Evolutionary conservation across 2,797 vertebrate species (phyloP), one percentile per base, ranked within the genome.

Genomic region (Sitta carolinensis): DNA sequence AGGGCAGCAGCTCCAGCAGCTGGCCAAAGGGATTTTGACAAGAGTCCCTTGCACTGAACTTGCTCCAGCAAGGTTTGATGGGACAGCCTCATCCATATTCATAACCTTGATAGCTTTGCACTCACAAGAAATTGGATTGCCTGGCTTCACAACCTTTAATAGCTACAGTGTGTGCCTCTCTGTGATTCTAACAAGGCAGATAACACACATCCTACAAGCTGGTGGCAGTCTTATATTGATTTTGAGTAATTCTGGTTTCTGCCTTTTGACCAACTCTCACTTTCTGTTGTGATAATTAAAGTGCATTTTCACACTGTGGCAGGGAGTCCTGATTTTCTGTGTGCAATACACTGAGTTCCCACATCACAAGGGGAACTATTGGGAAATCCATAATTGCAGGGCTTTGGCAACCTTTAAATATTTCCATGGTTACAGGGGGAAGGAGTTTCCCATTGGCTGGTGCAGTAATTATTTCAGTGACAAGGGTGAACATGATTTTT

Each of bases 311-410:
- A 16, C 68, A n/a, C 93, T 52, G 61, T 86, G 91, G 62, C 82
- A 78, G 7, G 25, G 38, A 91, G 82, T 51, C 72, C 62, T 26
- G 36, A 34, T 74, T 82, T 76, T 82, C 67, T 67, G 50, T 84
- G 59, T 72, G 55, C 0, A 3, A 90, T 84, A 78, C 73, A 77
- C 79, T 3, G 66, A 91, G 84, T 85, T 94, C 88, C 51, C 59
- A 59, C 59, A 81, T 72, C 81, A 38, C 59, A 42, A 11, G 32
- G 84, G 59, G 66, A 95, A 42, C 91, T 88, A 27, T 57, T 89
- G 82, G 94, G 91, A 94, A 96, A 96, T 90, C 92, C 87, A 25
- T 94, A 93, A 89, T 67, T 92, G 55, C 91, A 73, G 76, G 32
- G 69, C 73, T 90, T 93, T 91, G 87, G 70, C 70, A 93, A 63